These are phyloP conservation scores for Scopus umbretta DNA, from an alignment of 2,113 vertebrate genomes.

Conservation along the genomic window DNA sequence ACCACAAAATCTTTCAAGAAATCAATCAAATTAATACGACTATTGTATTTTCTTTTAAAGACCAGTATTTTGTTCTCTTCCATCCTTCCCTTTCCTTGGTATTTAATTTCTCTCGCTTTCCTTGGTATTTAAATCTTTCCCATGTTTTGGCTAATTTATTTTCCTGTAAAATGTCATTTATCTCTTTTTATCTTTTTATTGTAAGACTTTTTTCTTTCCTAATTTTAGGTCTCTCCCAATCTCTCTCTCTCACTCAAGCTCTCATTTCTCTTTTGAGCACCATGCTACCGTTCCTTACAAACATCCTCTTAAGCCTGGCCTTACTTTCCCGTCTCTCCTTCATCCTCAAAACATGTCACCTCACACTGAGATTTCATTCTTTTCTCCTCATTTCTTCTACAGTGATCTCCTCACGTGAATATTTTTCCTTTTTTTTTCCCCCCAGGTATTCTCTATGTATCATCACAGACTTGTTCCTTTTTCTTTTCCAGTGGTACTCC, in stretches of 20 bases:
- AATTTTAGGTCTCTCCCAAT: background rate
- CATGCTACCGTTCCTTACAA: background rate
- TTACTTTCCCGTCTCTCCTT: background rate
- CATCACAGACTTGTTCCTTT: background rate
- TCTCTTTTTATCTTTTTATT: background rate
- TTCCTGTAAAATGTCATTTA: background rate
- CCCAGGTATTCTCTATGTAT: background rate
- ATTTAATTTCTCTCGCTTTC: background rate
- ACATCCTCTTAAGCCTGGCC: background rate
- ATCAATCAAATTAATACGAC: background rate
- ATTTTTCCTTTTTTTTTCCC: background rate
- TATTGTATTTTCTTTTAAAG: background rate
- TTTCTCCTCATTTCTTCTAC: background rate
- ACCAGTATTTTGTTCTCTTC: background rate
- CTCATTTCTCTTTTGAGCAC: background rate
- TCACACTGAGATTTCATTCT: background rate
- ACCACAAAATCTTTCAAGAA: background rate
- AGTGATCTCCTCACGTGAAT: background rate
- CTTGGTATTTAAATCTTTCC: background rate
- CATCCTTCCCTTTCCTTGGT: background rate
- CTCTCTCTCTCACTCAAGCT: background rate
- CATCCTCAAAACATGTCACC: background rate
- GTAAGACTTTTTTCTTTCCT: background rate
- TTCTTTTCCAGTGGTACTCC: background rate
- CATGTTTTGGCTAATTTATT: background rate